A percentile compares a stretch with the other conserved stretches of the same genome.
phyloP scores from a whole-genome alignment of 2,797 vertebrate genomes.

The Brachymystax lenok region DNA sequence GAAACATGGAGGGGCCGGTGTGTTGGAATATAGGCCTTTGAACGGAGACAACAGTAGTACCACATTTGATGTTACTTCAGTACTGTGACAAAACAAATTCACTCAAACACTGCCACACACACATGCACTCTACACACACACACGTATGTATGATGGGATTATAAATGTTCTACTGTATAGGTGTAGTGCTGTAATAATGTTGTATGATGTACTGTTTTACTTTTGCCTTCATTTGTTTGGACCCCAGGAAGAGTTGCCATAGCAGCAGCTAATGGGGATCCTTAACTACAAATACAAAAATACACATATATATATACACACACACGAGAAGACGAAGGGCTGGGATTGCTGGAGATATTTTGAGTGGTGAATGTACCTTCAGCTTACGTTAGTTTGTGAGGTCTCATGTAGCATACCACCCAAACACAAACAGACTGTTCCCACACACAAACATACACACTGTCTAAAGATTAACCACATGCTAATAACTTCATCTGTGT shows the following conservation, averaged over 20 bases:
- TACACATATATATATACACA: conserved; percentile 58
- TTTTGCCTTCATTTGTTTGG: too few relatives aligned
- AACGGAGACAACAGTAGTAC: conserved; percentile 18
- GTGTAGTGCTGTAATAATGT: too few relatives aligned
- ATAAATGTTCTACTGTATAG: too few relatives aligned
- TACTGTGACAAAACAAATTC: conserved; percentile 44
- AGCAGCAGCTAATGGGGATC: too few relatives aligned
- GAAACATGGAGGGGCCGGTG: conserved; percentile 40
- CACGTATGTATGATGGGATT: neutral
- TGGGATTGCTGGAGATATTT: conserved; percentile 29
- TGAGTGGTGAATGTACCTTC: conserved; percentile 30
- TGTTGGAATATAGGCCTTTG: conserved; percentile 28
- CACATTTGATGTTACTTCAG: conserved; percentile 35
- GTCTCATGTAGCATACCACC: conserved; percentile 11
- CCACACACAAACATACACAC: conserved; percentile 1
- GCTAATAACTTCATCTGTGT: conserved; percentile 31
- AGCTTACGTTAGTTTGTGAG: conserved; percentile 29
- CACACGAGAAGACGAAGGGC: conserved; percentile 21
- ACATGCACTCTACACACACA: conserved; percentile 27
- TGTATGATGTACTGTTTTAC: too few relatives aligned
- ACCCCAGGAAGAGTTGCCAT: too few relatives aligned
- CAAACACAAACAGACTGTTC: conserved; percentile 18
- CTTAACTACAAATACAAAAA: conserved; percentile 37
- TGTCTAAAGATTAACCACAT: conserved; percentile 25
- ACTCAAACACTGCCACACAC: conserved; percentile 57